Conservation (phyloP, 2,797 vertebrate species). For the Falco rusticolus region DNA sequence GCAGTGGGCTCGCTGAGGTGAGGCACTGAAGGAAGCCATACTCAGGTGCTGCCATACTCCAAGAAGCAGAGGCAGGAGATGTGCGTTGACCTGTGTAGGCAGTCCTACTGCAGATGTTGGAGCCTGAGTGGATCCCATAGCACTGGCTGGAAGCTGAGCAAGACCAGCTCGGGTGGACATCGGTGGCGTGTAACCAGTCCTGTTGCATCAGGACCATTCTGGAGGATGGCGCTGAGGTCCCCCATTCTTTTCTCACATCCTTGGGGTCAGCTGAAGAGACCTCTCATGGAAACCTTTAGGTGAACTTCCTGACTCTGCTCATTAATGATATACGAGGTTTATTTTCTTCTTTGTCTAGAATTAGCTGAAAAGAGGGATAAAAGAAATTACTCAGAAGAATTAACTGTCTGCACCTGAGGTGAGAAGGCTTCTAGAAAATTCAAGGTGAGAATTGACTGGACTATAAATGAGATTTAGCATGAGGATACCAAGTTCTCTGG, state of each 20-base stretch:
- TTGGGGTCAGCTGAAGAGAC: not conserved
- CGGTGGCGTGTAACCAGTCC: fast-evolving
- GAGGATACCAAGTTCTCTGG: not conserved
- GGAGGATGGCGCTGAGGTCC: not conserved
- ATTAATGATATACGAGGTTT: not conserved
- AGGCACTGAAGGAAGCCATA: not conserved
- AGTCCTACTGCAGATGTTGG: not conserved
- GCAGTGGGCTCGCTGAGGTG: not conserved
- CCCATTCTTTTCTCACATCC: not conserved
- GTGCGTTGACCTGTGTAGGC: not conserved
- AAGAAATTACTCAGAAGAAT: slow-evolving; percentile 23
- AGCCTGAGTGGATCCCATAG: not conserved
- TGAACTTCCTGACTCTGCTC: not conserved
- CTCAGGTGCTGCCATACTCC: not conserved
- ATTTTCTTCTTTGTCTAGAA: slow-evolving; percentile 32
- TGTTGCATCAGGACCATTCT: not conserved
- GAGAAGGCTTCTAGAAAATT: not conserved
- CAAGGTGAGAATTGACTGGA: not conserved
- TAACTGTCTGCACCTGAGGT: not conserved
- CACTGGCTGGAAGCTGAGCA: not conserved
- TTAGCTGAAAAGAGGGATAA: slow-evolving; percentile 30
- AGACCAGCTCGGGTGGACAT: not conserved
- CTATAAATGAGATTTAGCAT: slow-evolving; percentile 6
- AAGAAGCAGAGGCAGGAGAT: not conserved
- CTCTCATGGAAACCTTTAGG: not conserved